Evolutionary conservation across 1,140 invertebrate genomes (phyloP).

Genomic region (Drosophila ambigua): DNA sequence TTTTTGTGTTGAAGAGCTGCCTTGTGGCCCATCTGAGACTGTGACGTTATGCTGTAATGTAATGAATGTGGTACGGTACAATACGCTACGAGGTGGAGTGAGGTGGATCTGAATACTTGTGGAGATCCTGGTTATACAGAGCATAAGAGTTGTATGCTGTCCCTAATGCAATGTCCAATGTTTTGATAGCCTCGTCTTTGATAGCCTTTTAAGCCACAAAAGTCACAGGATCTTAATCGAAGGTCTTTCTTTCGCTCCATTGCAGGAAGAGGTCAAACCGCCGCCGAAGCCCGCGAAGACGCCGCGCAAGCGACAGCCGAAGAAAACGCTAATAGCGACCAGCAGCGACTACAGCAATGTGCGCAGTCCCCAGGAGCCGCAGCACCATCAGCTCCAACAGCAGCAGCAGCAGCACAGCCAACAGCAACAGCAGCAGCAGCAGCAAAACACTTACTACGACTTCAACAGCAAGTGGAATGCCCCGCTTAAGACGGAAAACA

Average conservation of each 20-base stretch:
- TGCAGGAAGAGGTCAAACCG: conserved; percentile 75
- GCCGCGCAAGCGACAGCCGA: conserved; percentile 78
- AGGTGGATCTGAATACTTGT: too few relatives aligned
- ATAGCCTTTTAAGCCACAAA: too few relatives aligned
- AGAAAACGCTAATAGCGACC: conserved; percentile 77
- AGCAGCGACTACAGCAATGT: conserved; percentile 74
- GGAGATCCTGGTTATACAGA: background rate
- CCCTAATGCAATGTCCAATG: too few relatives aligned
- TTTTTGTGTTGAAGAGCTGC: conserved; percentile 30
- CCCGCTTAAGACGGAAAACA: conserved; percentile 78
- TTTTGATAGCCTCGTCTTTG: too few relatives aligned
- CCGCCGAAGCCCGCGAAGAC: conserved; percentile 77
- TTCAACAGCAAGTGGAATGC: conserved; percentile 80
- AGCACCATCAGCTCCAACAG: conserved; percentile 72
- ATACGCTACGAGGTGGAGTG: too few relatives aligned
- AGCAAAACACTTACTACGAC: conserved; percentile 79
- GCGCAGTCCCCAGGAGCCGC: conserved; percentile 74
- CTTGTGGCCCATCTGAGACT: conserved; percentile 78
- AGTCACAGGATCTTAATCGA: too few relatives aligned
- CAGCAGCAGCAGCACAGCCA: conserved; percentile 73
- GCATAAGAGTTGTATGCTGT: background rate
- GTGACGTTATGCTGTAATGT: conserved; percentile 77
- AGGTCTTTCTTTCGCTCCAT: conserved; percentile 44
- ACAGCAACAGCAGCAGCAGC: conserved; percentile 72
- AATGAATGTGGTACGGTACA: conserved; percentile 32